Base-by-base conservation (phyloP, 2,888 invertebrate species). In the Thumatha senex region DNA sequence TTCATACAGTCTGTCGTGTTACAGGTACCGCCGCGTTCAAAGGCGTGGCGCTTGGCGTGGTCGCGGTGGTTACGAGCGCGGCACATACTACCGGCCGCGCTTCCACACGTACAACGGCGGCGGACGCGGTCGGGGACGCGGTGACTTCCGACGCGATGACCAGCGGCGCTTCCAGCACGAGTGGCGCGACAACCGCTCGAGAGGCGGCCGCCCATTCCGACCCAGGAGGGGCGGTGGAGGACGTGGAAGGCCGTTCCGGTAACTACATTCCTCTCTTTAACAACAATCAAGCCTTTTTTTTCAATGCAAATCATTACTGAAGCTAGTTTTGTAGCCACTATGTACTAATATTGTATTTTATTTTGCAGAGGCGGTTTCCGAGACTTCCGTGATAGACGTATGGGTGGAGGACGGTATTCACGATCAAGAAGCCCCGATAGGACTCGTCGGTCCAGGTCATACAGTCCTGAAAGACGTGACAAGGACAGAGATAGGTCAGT, bases 1-100 rank as follows among this genome's bases (percentile, higher is more conserved):
- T n/a, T n/a, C n/a, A n/a, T n/a, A n/a, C n/a, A n/a, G n/a, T n/a
- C n/a, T n/a, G n/a, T n/a, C n/a, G n/a, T n/a, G n/a, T 24, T 5
- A 24, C 18, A 86, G 86, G 51, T 78, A 74, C 72, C 83, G 87
- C n/a, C 86, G 89, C 14, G 77, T 86, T 46, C 85, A 76, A 44
- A 86, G 90, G 0, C 93, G 93, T 64, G 92, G 93, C 59, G 84
- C 84, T 71, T 90, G 90, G 90, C 90, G 91, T 72, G 91, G 93
- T 0, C 91, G 93, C 45, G 93, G 93, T 46, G 92, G 93, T 14
- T 95, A 93, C 79, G 95, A 95, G 76, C 93, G 96, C 48, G 96
- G 96, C 58, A 96, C 95, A 0, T 96, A 96, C 83, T 96, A 96
- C 87, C 95, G 95, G 67, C 96, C 96, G 0, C 93, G 96, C 58